Percentiles rank a stretch among this genome's conserved stretches.
These are phyloP conservation scores for Pantherophis vulpinus DNA, from an alignment of 2,797 vertebrate genomes.

Conservation along the genomic window DNA sequence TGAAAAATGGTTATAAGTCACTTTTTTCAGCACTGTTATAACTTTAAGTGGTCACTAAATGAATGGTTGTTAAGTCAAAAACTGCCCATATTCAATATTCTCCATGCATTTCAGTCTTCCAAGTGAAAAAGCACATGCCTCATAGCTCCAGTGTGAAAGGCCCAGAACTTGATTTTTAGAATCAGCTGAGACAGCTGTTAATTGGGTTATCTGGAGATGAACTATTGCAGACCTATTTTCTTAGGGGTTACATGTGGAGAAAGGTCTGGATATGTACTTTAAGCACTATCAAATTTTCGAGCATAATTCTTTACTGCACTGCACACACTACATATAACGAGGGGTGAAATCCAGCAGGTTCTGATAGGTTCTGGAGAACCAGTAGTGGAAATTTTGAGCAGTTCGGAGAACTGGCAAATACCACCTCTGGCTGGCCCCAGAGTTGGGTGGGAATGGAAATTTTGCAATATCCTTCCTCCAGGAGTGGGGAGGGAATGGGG, in stretches of 20 bases:
- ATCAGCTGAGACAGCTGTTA: neutral
- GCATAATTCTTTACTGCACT: neutral
- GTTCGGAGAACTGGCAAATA: no score
- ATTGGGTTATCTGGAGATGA: neutral
- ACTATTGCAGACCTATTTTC: neutral
- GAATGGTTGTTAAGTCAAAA: neutral
- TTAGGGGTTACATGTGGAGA: neutral
- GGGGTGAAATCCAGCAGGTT: no score
- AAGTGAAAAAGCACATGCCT: neutral
- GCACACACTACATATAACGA: neutral
- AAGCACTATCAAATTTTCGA: neutral
- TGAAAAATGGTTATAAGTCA: neutral
- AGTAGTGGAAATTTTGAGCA: no score
- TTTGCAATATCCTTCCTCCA: no score
- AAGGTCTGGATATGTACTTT: neutral
- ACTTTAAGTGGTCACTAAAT: neutral
- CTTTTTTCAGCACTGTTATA: neutral
- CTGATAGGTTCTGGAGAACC: no score
- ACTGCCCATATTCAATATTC: neutral
- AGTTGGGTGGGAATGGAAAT: no score
- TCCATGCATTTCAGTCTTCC: neutral
- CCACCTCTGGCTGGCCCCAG: no score
- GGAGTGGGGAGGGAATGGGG: no score
- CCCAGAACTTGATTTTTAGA: neutral
- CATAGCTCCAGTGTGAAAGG: neutral